phyloP scores from a whole-genome alignment of 2,113 vertebrate genomes.

The Chinchilla lanigera region DNA sequence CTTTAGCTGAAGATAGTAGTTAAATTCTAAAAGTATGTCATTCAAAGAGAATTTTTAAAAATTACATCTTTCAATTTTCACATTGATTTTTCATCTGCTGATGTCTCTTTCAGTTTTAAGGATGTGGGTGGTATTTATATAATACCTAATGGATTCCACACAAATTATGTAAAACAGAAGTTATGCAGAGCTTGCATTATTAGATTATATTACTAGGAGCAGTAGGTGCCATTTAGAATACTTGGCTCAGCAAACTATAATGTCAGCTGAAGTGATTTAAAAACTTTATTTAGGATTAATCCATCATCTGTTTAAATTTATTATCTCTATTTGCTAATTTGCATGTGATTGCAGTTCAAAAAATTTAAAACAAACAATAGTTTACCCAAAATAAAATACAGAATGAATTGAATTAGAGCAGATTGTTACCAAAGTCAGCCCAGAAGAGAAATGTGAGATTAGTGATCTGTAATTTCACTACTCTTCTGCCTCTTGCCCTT shows the following conservation, averaged over 20 bases:
- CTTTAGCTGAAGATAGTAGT: slow-evolving; percentile 54
- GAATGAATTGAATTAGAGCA: slow-evolving; percentile 61
- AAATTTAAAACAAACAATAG: slow-evolving; percentile 56
- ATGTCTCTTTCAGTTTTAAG: slow-evolving; percentile 59
- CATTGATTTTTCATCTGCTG: slow-evolving; percentile 66
- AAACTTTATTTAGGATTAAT: slow-evolving; percentile 68
- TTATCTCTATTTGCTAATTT: slow-evolving; percentile 66
- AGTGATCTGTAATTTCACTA: background rate
- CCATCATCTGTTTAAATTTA: slow-evolving; percentile 53
- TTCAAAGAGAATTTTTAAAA: slow-evolving; percentile 61
- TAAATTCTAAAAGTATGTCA: slow-evolving; percentile 58
- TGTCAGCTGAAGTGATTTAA: slow-evolving; percentile 68
- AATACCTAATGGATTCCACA: slow-evolving; percentile 61
- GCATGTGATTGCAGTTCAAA: slow-evolving; percentile 54
- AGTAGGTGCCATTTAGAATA: slow-evolving; percentile 10
- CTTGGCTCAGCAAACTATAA: slow-evolving; percentile 30
- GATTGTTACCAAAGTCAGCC: slow-evolving; percentile 3
- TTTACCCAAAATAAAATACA: slow-evolving; percentile 7
- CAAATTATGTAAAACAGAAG: slow-evolving; percentile 72
- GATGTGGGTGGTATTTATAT: slow-evolving; percentile 67
- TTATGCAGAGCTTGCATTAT: slow-evolving; percentile 62
- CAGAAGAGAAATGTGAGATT: background rate
- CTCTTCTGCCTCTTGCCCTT: background rate
- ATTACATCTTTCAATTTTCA: slow-evolving; percentile 57
- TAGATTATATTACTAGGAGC: slow-evolving; percentile 59